A percentile compares a stretch with the other conserved stretches of the same genome.
These are phyloP conservation scores for Sebastolobus altivelis DNA, from an alignment of 2,797 vertebrate genomes.

Conservation along the genomic window DNA sequence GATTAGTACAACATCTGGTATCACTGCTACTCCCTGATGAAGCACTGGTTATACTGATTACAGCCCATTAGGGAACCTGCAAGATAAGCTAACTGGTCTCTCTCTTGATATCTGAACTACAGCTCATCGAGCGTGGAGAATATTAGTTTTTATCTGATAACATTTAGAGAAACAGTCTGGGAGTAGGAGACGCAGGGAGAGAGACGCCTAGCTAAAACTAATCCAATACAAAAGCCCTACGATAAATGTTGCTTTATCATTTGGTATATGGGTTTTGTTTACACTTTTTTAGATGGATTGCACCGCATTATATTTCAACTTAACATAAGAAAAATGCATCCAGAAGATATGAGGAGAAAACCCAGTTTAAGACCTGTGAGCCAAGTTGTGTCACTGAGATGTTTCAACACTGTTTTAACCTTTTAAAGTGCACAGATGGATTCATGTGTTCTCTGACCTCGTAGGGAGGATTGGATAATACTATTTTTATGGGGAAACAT, in stretches of 20 bases:
- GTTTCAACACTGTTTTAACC: background rate
- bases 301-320: background rate
- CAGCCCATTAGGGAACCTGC: background rate
- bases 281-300: background rate
- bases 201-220: background rate
- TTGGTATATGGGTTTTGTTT: background rate
- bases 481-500: slow-evolving; percentile 17
- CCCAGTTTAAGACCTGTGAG: background rate
- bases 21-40: slow-evolving; percentile 12
- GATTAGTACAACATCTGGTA: slow-evolving; percentile 43
- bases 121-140: background rate
- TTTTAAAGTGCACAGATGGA: background rate
- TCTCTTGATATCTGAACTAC: background rate
- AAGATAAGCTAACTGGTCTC: background rate
- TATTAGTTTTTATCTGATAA: background rate
- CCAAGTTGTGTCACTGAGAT: background rate
- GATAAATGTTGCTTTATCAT: background rate
- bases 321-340: background rate
- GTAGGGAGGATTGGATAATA: background rate
- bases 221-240: background rate
- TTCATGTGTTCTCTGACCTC: background rate
- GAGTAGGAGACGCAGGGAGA: background rate
- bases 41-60: slow-evolving; percentile 24
- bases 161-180: background rate
- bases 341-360: background rate